A percentile compares a stretch with the other conserved stretches of the same genome.
These are phyloP conservation scores for Rhinolophus sinicus DNA, from an alignment of 2,113 vertebrate genomes.

Conservation along the genomic window DNA sequence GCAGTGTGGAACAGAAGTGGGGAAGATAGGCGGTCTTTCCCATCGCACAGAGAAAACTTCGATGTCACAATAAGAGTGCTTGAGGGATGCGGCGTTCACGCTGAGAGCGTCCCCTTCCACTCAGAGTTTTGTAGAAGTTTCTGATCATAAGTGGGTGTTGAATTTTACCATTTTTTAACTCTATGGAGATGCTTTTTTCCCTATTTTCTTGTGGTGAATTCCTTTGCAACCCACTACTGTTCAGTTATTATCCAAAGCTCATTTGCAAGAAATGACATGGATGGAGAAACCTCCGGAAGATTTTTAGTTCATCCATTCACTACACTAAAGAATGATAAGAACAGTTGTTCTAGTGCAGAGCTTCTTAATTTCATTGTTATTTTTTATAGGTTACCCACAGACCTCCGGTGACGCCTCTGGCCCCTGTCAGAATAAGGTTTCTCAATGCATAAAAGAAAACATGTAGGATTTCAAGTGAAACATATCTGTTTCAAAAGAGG, in stretches of 20 bases:
- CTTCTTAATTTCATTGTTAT: background rate
- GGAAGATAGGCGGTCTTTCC: rapidly evolving
- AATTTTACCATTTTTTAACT: background rate
- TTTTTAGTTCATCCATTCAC: background rate
- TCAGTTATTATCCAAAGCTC: background rate
- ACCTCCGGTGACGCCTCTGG: background rate
- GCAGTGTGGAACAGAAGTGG: background rate
- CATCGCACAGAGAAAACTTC: background rate
- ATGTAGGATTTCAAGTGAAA: background rate
- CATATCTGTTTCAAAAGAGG: background rate
- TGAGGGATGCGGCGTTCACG: background rate
- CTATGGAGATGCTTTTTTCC: background rate
- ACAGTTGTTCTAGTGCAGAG: background rate
- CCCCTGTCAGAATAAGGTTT: background rate
- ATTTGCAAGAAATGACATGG: background rate
- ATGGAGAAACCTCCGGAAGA: background rate
- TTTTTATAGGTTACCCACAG: background rate
- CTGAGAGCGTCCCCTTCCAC: background rate
- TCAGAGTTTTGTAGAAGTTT: background rate
- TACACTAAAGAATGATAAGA: background rate
- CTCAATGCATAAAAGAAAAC: background rate
- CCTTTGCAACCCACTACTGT: background rate
- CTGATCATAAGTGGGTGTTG: background rate
- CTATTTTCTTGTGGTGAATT: background rate
- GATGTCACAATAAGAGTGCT: background rate